These are phyloP conservation scores for Sweltsa coloradensis DNA, from an alignment of 1,140 invertebrate species.

Conservation along the genomic window DNA sequence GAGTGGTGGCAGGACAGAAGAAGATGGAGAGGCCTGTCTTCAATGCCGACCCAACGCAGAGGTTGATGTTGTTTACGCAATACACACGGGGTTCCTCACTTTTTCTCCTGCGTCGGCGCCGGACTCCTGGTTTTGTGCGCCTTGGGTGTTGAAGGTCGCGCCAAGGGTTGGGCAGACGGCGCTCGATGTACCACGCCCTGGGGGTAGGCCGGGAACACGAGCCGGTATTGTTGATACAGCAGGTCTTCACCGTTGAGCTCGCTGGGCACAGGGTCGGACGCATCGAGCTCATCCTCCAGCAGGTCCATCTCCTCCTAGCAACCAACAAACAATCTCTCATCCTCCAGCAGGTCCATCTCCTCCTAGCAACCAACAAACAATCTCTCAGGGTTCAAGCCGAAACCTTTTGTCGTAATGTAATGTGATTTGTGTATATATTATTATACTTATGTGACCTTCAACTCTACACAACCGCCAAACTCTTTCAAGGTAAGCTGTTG, in stretches of 20 bases:
- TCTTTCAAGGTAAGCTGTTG: no score
- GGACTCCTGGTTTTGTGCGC: no score
- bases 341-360: slow-evolving; percentile 37
- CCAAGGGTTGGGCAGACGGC: not conserved
- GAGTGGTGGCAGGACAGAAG: not conserved
- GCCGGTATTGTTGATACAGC: slow-evolving; percentile 28
- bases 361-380: no score
- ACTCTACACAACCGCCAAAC: no score
- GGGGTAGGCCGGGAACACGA: slow-evolving; percentile 14
- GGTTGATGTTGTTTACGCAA: not conserved
- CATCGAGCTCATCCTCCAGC: slow-evolving; percentile 38
- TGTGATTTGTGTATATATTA: no score
- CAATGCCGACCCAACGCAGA: not conserved
- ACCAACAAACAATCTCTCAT: no score
- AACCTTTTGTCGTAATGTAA: no score
- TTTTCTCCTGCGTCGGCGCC: no score
- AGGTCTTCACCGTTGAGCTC: slow-evolving; percentile 33
- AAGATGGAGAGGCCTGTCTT: not conserved
- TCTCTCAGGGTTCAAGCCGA: no score
- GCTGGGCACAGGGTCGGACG: slow-evolving; percentile 30
- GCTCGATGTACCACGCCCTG: not conserved
- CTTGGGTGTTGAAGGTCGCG: no score
- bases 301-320: slow-evolving; percentile 34
- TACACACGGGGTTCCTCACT: no score
- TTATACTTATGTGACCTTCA: no score